Conservation (phyloP, 2,113 vertebrate species). For the Climacteris rufus region DNA sequence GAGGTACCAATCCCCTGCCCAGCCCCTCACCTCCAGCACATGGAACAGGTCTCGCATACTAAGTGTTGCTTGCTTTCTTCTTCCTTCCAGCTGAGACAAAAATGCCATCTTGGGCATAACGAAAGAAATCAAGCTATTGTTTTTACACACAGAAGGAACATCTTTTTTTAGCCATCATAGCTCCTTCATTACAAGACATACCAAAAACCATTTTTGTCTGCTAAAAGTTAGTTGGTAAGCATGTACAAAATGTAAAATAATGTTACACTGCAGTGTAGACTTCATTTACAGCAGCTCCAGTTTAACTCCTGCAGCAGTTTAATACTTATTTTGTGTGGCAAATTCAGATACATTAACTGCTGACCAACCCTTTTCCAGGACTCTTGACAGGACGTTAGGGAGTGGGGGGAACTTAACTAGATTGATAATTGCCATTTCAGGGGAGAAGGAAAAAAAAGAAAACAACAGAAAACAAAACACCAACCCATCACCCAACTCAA, state of each 20-base stretch:
- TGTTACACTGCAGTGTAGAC: background rate
- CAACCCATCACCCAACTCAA: background rate
- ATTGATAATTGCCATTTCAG: background rate
- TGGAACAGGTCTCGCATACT: background rate
- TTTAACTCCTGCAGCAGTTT: background rate
- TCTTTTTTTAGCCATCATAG: background rate
- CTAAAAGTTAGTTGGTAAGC: background rate
- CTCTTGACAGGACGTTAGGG: background rate
- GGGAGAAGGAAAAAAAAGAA: no score
- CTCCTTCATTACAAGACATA: background rate
- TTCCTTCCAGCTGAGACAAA: background rate
- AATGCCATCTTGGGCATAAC: background rate
- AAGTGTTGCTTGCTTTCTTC: background rate
- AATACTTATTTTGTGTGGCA: background rate
- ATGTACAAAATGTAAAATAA: background rate
- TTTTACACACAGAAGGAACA: background rate
- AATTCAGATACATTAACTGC: background rate
- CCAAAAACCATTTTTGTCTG: background rate
- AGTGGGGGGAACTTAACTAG: fast-evolving
- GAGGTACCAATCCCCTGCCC: background rate
- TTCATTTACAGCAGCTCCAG: background rate
- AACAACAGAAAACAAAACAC: background rate
- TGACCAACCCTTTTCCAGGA: background rate
- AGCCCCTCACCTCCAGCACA: background rate
- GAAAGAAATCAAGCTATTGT: background rate